These are phyloP conservation scores for Phanerotoma sp. DNA, from an alignment of 2,888 invertebrate genomes.

Conservation along the genomic window DNA sequence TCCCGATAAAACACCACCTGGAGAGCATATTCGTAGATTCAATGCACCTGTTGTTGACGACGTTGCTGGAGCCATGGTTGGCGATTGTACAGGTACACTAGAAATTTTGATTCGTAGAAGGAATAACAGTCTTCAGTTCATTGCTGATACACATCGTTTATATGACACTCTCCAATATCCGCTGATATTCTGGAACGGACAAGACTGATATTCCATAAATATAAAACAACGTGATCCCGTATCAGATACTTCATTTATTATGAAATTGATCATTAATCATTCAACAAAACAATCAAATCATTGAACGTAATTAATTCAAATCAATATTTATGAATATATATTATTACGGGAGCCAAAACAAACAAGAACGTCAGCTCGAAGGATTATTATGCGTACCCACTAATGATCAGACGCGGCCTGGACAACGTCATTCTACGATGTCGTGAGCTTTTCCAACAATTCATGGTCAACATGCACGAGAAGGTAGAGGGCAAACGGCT, in stretches of 20 bases:
- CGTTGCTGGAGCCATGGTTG: slow-evolving; percentile 43
- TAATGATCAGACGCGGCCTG: slow-evolving; percentile 20
- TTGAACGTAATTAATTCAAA: not conserved
- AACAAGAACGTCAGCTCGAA: slow-evolving; percentile 22
- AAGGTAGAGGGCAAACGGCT: slow-evolving; percentile 52
- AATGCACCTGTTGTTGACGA: slow-evolving; percentile 46
- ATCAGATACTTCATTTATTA: slow-evolving; percentile 4
- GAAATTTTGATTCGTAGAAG: slow-evolving; percentile 37
- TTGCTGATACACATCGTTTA: slow-evolving; percentile 27
- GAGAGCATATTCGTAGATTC: slow-evolving; percentile 47
- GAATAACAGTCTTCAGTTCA: slow-evolving; percentile 36
- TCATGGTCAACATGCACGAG: slow-evolving; percentile 51
- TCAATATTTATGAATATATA: too few relatives aligned
- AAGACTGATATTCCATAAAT: slow-evolving; percentile 34
- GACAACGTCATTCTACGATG: slow-evolving; percentile 38
- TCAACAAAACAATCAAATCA: not conserved
- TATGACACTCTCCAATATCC: slow-evolving; percentile 41
- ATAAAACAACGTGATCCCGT: slow-evolving; percentile 25
- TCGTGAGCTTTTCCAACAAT: slow-evolving; percentile 46
- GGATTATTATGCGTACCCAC: slow-evolving; percentile 20
- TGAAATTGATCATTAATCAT: not conserved
- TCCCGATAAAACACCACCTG: slow-evolving; percentile 37
- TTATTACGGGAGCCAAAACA: too few relatives aligned
- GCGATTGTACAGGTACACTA: slow-evolving; percentile 33
- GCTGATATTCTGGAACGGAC: slow-evolving; percentile 39